Evolutionary conservation across 2,888 invertebrate genomes (phyloP).

Genomic region (Pollenia labialis): DNA sequence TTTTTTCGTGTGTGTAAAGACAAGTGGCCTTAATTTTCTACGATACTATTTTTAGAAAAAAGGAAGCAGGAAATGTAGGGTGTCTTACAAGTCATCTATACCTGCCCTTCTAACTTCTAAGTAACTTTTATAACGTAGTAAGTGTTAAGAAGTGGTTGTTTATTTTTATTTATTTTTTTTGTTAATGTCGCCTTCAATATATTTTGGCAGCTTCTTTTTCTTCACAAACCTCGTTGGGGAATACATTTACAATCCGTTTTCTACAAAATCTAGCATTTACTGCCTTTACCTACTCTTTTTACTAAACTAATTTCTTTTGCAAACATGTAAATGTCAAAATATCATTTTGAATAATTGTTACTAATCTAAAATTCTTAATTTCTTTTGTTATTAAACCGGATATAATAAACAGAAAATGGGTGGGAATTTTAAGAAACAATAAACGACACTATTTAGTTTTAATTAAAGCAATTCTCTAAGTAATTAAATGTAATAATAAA

Average conservation of each 20-base stretch:
- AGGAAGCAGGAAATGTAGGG: not conserved
- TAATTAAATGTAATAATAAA: slow-evolving; percentile 23
- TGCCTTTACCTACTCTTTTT: not conserved
- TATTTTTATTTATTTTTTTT: slow-evolving; percentile 68
- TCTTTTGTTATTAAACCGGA: not conserved
- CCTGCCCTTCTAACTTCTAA: not conserved
- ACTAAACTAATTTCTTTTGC: not conserved
- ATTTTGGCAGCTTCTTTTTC: slow-evolving; percentile 78
- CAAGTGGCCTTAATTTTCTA: too few species aligned
- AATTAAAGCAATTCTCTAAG: slow-evolving; percentile 45
- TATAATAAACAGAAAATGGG: not conserved
- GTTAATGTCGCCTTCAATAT: slow-evolving; percentile 80
- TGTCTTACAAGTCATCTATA: not conserved
- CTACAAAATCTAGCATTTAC: slow-evolving; percentile 15
- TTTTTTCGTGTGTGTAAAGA: too few species aligned
- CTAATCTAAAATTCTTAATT: slow-evolving; percentile 52
- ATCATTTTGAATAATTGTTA: slow-evolving; percentile 64
- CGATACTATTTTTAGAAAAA: too few species aligned
- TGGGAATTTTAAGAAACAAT: not conserved
- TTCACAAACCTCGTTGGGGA: slow-evolving; percentile 64
- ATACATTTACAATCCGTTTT: slow-evolving; percentile 43
- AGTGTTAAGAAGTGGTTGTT: slow-evolving; percentile 48
- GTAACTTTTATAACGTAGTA: slow-evolving; percentile 5
- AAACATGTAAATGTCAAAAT: slow-evolving; percentile 61
- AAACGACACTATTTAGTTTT: not conserved